Conservation (phyloP, 2,888 invertebrate genomes). For the Rotaria sp. region DNA sequence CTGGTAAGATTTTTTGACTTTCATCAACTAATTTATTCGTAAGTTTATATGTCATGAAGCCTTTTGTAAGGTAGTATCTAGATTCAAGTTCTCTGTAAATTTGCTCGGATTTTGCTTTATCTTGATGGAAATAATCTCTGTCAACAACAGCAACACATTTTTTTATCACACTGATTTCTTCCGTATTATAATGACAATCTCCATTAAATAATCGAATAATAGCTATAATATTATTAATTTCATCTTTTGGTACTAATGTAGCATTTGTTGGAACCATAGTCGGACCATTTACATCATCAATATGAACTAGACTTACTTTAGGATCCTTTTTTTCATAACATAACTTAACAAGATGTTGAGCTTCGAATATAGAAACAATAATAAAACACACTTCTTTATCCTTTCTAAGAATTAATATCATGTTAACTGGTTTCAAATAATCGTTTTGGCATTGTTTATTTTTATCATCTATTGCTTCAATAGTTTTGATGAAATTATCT, state of each 20-base stretch:
- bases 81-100: neutral
- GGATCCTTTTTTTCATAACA: neutral
- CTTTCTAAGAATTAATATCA: neutral
- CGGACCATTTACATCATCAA: neutral
- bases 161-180: neutral
- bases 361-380: neutral
- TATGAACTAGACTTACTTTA: neutral
- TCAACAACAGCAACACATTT: neutral
- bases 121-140: neutral
- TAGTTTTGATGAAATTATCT: neutral
- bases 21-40: neutral
- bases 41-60: neutral
- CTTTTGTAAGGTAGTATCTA: neutral
- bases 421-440: neutral
- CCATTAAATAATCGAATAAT: constrained; percentile 12
- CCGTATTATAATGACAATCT: neutral
- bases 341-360: neutral
- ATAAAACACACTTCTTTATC: neutral
- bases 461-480: neutral
- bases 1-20: neutral
- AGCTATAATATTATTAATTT: neutral
- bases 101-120: neutral
- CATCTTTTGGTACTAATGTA: neutral
- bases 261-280: neutral
- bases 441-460: neutral